Evolutionary conservation across 1,140 invertebrate species (phyloP), one percentile per base, ranked within the genome.

Genomic region (Halesus radiatus): DNA sequence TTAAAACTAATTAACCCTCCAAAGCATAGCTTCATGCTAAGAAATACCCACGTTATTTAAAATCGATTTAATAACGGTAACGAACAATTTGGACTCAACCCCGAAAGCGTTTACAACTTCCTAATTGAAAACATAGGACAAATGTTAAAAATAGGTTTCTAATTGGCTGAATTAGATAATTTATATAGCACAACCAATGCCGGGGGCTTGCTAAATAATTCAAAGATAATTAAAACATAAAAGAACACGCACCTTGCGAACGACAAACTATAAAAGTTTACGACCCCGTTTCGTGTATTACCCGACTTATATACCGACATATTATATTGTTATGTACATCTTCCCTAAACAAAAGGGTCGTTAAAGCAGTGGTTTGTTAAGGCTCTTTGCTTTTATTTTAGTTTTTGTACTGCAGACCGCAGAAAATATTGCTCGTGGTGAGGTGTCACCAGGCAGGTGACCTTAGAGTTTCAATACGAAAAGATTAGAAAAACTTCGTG

Each of bases 251-350:
- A 83, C 79, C 79, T 80, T 80, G 79, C 79, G 64, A 64, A 80
- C 76, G 79, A 83, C 81, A 74, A 76, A 80, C 82, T 64, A 81
- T 83, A 83, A 83, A 83, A 79, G 78, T 83, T 83, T 83, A 83
- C 29, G 79, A 83, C 37, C 8, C 10, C 60, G 80, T 81, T 77
- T 70, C 78, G 73, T 79, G 78, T 80, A 50, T 50, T 52, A 56
- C 26, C 54, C 72, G 52, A 56, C 54, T 75, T 58, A 23, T 53
- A 73, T 37, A 45, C 37, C 10, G 22, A 50, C n/a, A 16, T 32
- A 68, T 37, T 32, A 18, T 68, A 68, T 50, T 32, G n/a, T 68
- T 32, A 37, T 45, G 20, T 37, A 50, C 26, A 22, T 15, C 20
- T 8, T 60, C 58, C 58, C 20, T 60, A 60, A 68, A 68, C 64